A percentile compares a stretch with the other conserved stretches of the same genome.
phyloP scores from a whole-genome alignment of 2,888 invertebrate species.

The Laspeyria flexula region DNA sequence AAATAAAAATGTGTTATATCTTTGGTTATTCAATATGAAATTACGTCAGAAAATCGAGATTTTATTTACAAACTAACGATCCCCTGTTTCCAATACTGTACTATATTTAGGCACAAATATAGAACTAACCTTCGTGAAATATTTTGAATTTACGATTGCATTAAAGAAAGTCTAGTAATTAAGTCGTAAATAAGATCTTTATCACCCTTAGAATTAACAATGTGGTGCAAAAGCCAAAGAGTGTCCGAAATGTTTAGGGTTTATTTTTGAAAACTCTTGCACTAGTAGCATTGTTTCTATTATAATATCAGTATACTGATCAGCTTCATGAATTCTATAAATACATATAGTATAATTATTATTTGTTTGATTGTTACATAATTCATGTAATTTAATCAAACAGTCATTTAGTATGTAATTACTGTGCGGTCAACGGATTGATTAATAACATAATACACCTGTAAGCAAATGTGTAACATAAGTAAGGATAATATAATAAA shows the following conservation, averaged over 20 bases:
- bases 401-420: conserved; percentile 8
- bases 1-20: not conserved
- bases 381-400: conserved; percentile 6
- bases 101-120: not conserved
- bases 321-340: too few relatives aligned
- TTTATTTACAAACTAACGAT: conserved; percentile 18
- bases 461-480: not conserved
- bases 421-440: conserved; percentile 3
- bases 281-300: too few relatives aligned
- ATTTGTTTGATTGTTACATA: not conserved
- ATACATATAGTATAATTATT: not conserved
- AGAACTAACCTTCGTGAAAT: not conserved
- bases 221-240: conserved; percentile 31
- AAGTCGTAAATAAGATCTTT: conserved; percentile 45
- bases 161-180: conserved; percentile 40
- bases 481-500: too few relatives aligned
- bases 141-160: conserved; percentile 34
- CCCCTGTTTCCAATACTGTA: conserved; percentile 20
- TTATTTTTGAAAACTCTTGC: conserved; percentile 19
- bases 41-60: not conserved
- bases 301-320: not conserved
- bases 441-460: conserved; percentile 9
- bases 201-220: conserved; percentile 36
- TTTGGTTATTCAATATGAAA: not conserved
- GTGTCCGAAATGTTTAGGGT: conserved; percentile 18